Evolutionary conservation across 2,113 vertebrate species (phyloP), one percentile per base, ranked within the genome.

Genomic region (Salvelinus alpinus): DNA sequence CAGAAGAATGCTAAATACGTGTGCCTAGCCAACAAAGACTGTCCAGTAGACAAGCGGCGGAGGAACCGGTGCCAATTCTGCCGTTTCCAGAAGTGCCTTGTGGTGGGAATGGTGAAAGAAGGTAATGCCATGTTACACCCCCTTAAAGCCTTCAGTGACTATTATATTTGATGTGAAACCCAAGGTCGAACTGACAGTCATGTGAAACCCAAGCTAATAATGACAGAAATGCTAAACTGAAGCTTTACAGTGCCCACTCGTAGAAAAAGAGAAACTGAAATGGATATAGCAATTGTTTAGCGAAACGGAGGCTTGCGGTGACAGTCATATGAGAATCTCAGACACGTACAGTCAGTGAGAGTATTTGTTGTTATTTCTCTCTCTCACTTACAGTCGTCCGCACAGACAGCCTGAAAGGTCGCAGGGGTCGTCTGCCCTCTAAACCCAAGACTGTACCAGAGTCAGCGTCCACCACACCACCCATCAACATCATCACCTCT

Each of bases 1-100:
- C 97, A 98, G 93, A 98, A 98, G 94, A 98, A 97, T 75, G 96
- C 97, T 88, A 97, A 97, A 93, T 98, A 98, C 82, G 96, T 98
- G 91, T 98, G 97, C 94, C 92, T 98, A 71, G 94, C 95, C 84
- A 98, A 94, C 93, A 97, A 96, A 93, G 96, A 97, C 91, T 98
- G 97, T 83, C 97, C 96, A 34, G 96, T 98, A 88, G 97, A 98
- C 88, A 98, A 98, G 93, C 91, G 97, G 84, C 92, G 97, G 87
- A 90, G 97, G 80, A 98, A 98, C 87, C 96, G 97, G 74, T 98
- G 96, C 92, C 97, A 98, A 91, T 98, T 96, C 92, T 98, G 97
- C 82, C 96, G 97, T 76, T 98, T 97, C 94, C 97, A 98, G 93
- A 98, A 98, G 92, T 98, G 96, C 93, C 94, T 98, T 64, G 92